Evolutionary conservation across 2,888 invertebrate genomes (phyloP), one percentile per base, ranked within the genome.

Genomic region (Melinopterus prodromus): DNA sequence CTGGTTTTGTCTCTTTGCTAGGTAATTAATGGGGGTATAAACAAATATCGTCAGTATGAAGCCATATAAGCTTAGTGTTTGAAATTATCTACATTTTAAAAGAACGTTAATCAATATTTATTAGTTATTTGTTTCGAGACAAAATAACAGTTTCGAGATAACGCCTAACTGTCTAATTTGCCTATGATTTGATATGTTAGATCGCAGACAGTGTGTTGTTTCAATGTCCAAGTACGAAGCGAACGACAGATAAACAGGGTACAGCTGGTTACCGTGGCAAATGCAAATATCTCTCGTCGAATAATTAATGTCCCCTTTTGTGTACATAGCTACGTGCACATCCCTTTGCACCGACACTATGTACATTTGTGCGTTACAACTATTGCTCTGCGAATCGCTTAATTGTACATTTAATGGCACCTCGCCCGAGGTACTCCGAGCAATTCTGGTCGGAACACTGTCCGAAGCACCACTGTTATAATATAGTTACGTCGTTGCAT

Each of bases 371-470:
- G 35, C 36, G 36, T 74, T 74, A 74, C 74, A 74, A 74, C 74
- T 26, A 74, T 74, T 74, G 74, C 74, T 36, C 74, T n/a, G 9
- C 12, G 74, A 37, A 74, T 35, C 74, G 36, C 37, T 74, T 74
- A 74, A 74, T 74, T 74, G 74, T 36, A 37, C 74, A 74, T 74
- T 74, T 74, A 74, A 74, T 36, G 74, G n/a, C n/a, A 74, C 36
- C 16, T n/a, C 71, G 71, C 35, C 35, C 26, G 16, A 71, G 74
- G 74, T 74, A 16, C 53, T 53, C 53, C 53, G 2, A 53, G 53
- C 53, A 53, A 53, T 53, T 53, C 53, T 53, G 53, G 53, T 12
- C 12, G 0, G 12, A 53, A 53, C 53, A 53, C 53, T 12, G 53
- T 53, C 53, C n/a, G 74, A 5, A 16, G 36, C 74, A n/a, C 36